phyloP scores from a whole-genome alignment of 2,113 vertebrate genomes.

The Lichenostomus cassidix region DNA sequence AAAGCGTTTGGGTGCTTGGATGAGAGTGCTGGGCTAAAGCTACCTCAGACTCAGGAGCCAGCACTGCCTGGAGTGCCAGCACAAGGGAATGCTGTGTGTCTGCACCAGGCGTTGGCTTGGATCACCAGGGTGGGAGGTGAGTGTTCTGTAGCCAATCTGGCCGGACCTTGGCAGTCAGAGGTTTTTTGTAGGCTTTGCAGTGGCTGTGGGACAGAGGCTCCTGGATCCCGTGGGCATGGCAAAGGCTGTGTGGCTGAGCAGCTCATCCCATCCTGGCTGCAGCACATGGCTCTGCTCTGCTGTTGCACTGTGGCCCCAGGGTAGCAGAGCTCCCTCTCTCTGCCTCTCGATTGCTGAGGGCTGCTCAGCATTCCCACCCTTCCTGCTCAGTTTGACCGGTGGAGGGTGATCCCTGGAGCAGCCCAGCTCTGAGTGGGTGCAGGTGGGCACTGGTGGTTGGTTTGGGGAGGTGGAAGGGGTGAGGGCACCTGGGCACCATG shows the following conservation, averaged over 20 bases:
- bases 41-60: neutral
- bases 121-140: neutral
- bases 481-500: neutral
- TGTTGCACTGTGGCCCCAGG: neutral
- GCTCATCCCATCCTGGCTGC: rapidly evolving
- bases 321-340: neutral
- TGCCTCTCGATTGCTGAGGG: rapidly evolving
- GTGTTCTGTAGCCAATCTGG: rapidly evolving
- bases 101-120: rapidly evolving
- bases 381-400: rapidly evolving
- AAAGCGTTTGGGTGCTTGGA: neutral
- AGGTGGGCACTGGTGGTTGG: rapidly evolving
- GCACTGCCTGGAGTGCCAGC: rapidly evolving
- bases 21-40: neutral
- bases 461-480: neutral
- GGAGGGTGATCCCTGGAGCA: neutral
- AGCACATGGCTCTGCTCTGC: rapidly evolving
- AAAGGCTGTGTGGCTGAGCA: rapidly evolving
- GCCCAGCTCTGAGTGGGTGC: neutral
- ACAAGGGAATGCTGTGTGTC: neutral
- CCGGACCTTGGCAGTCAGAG: rapidly evolving
- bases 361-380: rapidly evolving
- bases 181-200: neutral
- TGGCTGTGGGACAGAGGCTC: neutral
- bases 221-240: rapidly evolving